These are phyloP conservation scores for Gadus chalcogrammus DNA, from an alignment of 2,113 vertebrate genomes.

Conservation along the genomic window DNA sequence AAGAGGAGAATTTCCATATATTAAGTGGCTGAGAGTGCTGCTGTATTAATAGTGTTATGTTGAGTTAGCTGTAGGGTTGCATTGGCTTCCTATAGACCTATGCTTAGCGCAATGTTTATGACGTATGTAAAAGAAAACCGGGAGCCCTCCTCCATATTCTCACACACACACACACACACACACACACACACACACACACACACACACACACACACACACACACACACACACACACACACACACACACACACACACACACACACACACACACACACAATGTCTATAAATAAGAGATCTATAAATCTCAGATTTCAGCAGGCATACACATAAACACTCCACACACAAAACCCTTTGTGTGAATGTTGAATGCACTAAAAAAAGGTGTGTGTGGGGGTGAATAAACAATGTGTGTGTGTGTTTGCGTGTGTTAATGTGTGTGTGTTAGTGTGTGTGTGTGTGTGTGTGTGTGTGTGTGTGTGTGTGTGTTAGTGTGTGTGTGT, in stretches of 20 bases:
- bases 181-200: not conserved
- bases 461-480: no score
- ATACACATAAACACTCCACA: not conserved
- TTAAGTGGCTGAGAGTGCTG: conserved; percentile 35
- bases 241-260: conserved; percentile 11
- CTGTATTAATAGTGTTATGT: conserved; percentile 23
- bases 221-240: conserved; percentile 6
- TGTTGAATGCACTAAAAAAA: conserved; percentile 14
- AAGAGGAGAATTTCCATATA: conserved; percentile 28
- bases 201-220: conserved; percentile 20
- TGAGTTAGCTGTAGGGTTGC: conserved; percentile 38
- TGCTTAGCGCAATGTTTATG: conserved; percentile 25
- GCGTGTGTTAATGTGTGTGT: no score
- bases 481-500: no score
- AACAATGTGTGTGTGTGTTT: conserved; percentile 58
- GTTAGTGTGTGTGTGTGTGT: no score
- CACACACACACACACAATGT: not conserved
- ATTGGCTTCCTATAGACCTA: conserved; percentile 24
- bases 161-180: conserved; percentile 16
- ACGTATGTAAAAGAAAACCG: conserved; percentile 15
- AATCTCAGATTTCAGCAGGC: not conserved
- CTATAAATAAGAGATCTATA: not conserved
- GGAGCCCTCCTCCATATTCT: conserved; percentile 8
- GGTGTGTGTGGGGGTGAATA: conserved; percentile 5
- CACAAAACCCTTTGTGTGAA: not conserved